phyloP scores from a whole-genome alignment of 1,140 invertebrate species.

The Thaumetopoea pityocampa region DNA sequence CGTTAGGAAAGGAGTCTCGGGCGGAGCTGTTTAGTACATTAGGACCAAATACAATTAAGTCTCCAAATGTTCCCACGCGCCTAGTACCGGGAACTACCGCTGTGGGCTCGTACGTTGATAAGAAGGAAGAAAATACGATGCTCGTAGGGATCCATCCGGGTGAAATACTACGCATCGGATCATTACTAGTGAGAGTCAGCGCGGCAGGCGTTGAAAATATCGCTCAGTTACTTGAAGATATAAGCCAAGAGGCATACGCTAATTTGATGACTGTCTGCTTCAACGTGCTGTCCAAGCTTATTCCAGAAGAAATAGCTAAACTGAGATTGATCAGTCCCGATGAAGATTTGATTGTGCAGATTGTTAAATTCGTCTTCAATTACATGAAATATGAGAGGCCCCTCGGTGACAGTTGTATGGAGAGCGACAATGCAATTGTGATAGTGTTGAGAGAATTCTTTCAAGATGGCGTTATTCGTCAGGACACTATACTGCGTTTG shows the following conservation, averaged over 20 bases:
- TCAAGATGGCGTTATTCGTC: conserved; percentile 51
- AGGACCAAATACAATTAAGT: conserved; percentile 34
- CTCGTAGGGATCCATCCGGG: conserved; percentile 52
- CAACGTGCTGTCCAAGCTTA: conserved; percentile 46
- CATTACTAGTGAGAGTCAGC: conserved; percentile 45
- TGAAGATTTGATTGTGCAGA: conserved; percentile 54
- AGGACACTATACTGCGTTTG: conserved; percentile 49
- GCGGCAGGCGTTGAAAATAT: conserved; percentile 50
- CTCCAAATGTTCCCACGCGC: conserved; percentile 44
- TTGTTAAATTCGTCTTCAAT: conserved; percentile 61
- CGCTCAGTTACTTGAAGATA: conserved; percentile 41
- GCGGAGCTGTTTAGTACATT: conserved; percentile 44
- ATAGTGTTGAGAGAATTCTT: conserved; percentile 61
- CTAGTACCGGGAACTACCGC: conserved; percentile 29
- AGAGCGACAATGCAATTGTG: conserved; percentile 51
- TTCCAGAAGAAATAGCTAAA: conserved; percentile 49
- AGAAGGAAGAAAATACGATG: conserved; percentile 35
- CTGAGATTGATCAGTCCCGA: conserved; percentile 54
- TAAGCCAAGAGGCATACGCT: conserved; percentile 52
- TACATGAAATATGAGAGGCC: conserved; percentile 58
- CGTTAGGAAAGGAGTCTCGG: conserved; percentile 38
- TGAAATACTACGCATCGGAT: conserved; percentile 53
- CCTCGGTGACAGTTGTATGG: conserved; percentile 36
- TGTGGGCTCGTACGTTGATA: conserved; percentile 28
- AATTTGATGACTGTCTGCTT: conserved; percentile 57